Evolutionary conservation across 2,113 vertebrate species (phyloP).

Genomic region (Agapornis roseicollis): DNA sequence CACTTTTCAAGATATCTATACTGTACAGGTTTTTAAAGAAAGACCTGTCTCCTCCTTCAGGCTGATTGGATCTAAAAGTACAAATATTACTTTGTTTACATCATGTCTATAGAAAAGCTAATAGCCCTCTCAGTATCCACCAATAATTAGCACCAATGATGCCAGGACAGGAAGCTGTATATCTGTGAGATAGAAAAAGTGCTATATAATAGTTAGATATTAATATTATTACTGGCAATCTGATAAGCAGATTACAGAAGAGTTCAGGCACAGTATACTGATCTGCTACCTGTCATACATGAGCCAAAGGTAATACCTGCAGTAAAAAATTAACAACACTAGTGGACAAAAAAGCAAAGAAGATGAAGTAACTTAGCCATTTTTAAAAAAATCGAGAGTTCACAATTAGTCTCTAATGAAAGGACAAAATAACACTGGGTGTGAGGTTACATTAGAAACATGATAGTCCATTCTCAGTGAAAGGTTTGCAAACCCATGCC

Average conservation of each 20-base stretch:
- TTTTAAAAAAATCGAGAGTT: neutral
- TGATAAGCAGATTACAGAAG: neutral
- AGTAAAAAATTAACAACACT: neutral
- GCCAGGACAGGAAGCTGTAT: neutral
- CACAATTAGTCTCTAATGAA: neutral
- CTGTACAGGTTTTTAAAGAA: neutral
- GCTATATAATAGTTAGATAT: neutral
- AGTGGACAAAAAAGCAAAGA: neutral
- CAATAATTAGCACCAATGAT: neutral
- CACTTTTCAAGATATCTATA: neutral
- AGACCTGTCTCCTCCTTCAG: neutral
- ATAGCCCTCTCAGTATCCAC: fast-evolving
- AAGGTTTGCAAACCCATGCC: neutral
- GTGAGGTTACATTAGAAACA: neutral
- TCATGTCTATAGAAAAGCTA: neutral
- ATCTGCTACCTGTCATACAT: neutral
- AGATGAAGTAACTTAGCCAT: neutral
- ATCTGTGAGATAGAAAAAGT: neutral
- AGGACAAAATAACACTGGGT: neutral
- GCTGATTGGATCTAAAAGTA: neutral
- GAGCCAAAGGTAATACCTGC: neutral
- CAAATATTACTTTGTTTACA: neutral
- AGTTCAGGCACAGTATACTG: neutral
- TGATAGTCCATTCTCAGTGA: neutral
- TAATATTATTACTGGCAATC: neutral